These are phyloP conservation scores for Parambassis ranga DNA, from an alignment of 2,797 vertebrate species.

Conservation along the genomic window DNA sequence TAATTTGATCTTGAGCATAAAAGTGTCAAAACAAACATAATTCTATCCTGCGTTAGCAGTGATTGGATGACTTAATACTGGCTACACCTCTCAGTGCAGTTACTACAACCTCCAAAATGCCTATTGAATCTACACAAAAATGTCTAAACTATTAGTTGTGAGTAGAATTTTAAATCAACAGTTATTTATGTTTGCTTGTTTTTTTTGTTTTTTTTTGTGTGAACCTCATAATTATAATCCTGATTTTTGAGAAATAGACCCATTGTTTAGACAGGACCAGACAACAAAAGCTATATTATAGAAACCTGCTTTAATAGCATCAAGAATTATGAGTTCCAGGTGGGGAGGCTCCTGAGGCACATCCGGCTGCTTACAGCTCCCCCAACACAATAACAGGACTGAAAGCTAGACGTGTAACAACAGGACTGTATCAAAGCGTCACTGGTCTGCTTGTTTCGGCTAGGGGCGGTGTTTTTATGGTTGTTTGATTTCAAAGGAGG, in stretches of 20 bases:
- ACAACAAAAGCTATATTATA: constrained; percentile 1
- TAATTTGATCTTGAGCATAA: not conserved
- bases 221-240: constrained; percentile 2
- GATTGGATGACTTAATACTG: not conserved
- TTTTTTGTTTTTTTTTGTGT: no score
- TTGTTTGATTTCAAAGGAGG: constrained; percentile 11
- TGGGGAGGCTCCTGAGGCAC: constrained; percentile 22
- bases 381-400: constrained; percentile 24
- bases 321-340: constrained; percentile 38
- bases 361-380: constrained; percentile 15
- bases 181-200: not conserved
- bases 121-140: not conserved
- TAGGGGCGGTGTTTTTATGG: constrained; percentile 5
- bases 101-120: not conserved
- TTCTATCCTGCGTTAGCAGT: no score
- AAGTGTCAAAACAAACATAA: no score
- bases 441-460: not conserved
- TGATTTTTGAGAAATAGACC: constrained; percentile 5
- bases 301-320: not conserved
- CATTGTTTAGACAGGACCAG: not conserved
- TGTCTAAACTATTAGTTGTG: not conserved
- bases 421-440: constrained; percentile 23
- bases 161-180: not conserved
- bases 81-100: not conserved
- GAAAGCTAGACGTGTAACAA: constrained; percentile 31